These are phyloP conservation scores for Oeneis ivallda DNA, from an alignment of 2,888 invertebrate genomes.

Conservation along the genomic window DNA sequence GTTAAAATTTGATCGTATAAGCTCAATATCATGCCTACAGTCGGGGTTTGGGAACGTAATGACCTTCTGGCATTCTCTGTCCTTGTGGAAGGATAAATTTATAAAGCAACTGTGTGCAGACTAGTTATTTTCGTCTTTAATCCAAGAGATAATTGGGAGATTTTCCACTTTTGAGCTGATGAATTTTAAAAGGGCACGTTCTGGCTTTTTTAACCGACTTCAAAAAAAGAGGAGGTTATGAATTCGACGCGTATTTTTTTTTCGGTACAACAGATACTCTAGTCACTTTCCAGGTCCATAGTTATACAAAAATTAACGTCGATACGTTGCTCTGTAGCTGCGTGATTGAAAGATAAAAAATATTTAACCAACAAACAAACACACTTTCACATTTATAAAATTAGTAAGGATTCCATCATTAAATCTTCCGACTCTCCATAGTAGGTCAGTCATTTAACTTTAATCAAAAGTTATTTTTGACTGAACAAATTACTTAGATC, in stretches of 20 bases:
- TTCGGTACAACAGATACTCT: too few relatives aligned
- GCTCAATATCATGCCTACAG: conserved; percentile 27
- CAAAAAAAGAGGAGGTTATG: too few relatives aligned
- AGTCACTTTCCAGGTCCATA: too few relatives aligned
- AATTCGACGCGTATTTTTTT: too few relatives aligned
- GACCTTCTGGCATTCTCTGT: conserved; percentile 35
- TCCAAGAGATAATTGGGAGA: conserved; percentile 1
- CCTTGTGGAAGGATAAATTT: conserved; percentile 23
- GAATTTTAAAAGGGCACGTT: neutral
- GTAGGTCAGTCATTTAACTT: neutral
- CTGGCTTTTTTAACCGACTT: too few relatives aligned
- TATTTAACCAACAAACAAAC: too few relatives aligned
- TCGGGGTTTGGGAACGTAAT: conserved; percentile 29
- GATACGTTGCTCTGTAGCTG: too few relatives aligned
- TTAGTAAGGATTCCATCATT: too few relatives aligned
- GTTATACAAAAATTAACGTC: too few relatives aligned
- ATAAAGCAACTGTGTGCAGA: neutral
- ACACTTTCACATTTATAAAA: too few relatives aligned
- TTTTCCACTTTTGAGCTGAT: neutral
- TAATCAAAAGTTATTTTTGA: conserved; percentile 8
- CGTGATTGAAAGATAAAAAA: too few relatives aligned
- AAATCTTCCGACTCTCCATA: too few relatives aligned
- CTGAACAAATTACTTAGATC: conserved; percentile 13
- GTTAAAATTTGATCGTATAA: conserved; percentile 34
- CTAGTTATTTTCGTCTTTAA: conserved; percentile 6